phyloP scores from a whole-genome alignment of 2,113 vertebrate species.

The Sinocyclocheilus anophthalmus region DNA sequence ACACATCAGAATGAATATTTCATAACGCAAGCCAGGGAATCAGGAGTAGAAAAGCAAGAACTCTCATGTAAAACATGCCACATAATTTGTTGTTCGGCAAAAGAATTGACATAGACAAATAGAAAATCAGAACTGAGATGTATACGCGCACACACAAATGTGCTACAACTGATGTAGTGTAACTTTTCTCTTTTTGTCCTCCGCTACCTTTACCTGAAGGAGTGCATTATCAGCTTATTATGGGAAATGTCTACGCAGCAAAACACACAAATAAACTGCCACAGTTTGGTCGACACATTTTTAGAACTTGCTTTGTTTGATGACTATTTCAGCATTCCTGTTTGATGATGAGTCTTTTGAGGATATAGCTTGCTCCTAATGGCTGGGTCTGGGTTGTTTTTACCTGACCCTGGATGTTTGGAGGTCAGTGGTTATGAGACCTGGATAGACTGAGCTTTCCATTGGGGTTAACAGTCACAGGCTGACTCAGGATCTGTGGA shows the following conservation, averaged over 20 bases:
- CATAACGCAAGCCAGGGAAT: constrained; percentile 56
- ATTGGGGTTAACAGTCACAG: constrained; percentile 24
- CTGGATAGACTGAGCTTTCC: constrained; percentile 18
- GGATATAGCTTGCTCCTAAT: constrained; percentile 28
- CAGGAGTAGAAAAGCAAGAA: constrained; percentile 58
- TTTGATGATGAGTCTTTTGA: constrained; percentile 34
- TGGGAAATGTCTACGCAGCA: constrained; percentile 62
- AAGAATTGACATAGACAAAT: constrained; percentile 47
- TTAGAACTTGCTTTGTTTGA: constrained; percentile 66
- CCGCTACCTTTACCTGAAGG: constrained; percentile 9
- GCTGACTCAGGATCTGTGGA: constrained; percentile 39
- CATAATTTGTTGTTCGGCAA: constrained; percentile 68
- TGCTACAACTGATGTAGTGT: constrained; percentile 58
- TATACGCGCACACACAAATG: constrained; percentile 10
- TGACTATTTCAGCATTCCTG: constrained; percentile 12
- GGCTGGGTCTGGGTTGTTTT: constrained; percentile 17
- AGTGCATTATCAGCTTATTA: constrained; percentile 72
- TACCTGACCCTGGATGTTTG: constrained; percentile 15
- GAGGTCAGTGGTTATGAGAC: constrained; percentile 35
- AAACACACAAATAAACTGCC: constrained; percentile 64
- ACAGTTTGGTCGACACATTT: constrained; percentile 55
- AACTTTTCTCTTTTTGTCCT: constrained; percentile 41
- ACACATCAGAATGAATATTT: constrained; percentile 68
- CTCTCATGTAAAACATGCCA: constrained; percentile 32
- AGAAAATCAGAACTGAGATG: constrained; percentile 47